Conservation (phyloP, 2,797 vertebrate species). For the Scleropages formosus region DNA sequence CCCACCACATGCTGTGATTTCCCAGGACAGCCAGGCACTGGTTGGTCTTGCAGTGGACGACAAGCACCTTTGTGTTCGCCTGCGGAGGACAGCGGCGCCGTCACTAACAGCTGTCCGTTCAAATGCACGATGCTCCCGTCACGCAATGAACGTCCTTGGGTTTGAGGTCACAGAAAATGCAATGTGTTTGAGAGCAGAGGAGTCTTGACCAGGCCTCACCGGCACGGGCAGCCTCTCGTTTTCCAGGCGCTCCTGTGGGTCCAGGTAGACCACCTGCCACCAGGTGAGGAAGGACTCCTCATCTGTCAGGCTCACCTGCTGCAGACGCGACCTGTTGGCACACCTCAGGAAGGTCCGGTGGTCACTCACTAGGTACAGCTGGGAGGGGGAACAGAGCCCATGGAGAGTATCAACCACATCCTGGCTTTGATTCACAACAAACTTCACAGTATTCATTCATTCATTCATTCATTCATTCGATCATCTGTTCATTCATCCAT, state of each 20-base stretch:
- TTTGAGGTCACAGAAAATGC: not conserved
- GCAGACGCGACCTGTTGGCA: slow-evolving; percentile 77
- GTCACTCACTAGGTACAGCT: slow-evolving; percentile 88
- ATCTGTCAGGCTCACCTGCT: slow-evolving; percentile 77
- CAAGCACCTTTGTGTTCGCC: slow-evolving; percentile 78
- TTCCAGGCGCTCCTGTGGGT: slow-evolving; percentile 85
- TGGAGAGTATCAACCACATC: not conserved
- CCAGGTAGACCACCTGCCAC: slow-evolving; percentile 76
- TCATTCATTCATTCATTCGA: too few species aligned
- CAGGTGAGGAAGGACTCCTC: slow-evolving; percentile 67
- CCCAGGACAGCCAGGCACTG: slow-evolving; percentile 76
- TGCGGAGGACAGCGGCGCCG: slow-evolving; percentile 46
- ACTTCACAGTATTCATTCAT: not conserved
- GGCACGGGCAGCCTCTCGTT: slow-evolving; percentile 77
- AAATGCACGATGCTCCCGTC: too few species aligned
- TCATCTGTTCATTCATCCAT: too few species aligned
- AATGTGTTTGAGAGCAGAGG: too few species aligned
- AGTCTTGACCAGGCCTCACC: slow-evolving; percentile 68
- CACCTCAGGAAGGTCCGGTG: slow-evolving; percentile 70
- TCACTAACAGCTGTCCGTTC: too few species aligned
- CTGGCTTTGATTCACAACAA: not conserved
- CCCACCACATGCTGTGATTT: slow-evolving; percentile 75
- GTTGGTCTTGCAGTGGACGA: slow-evolving; percentile 84
- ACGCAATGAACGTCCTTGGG: too few species aligned
- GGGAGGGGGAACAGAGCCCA: slow-evolving; percentile 33